Percentiles rank a stretch among this genome's conserved stretches.
Conservation (phyloP, 2,797 vertebrate species). For the Sphenodon punctatus region DNA sequence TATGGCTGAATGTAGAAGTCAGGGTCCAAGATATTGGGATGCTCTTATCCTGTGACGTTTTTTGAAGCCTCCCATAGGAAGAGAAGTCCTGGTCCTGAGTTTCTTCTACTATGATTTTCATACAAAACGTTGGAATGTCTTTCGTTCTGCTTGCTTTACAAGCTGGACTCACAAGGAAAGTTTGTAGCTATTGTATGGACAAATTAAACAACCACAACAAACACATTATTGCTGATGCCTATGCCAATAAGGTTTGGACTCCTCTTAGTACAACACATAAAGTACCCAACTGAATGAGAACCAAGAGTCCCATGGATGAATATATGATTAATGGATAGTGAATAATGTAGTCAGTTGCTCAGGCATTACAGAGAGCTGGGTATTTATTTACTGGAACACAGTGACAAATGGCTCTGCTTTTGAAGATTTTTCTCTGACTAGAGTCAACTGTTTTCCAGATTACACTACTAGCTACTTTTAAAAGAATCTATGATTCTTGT, state of each 20-base stretch:
- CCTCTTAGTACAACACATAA: not conserved
- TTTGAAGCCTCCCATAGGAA: not conserved
- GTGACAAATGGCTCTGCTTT: not conserved
- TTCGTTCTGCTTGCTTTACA: not conserved
- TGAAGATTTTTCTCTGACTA: not conserved
- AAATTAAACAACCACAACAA: slow-evolving; percentile 18
- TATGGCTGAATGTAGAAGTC: rapidly evolving
- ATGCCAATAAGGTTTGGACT: not conserved
- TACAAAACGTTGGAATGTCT: not conserved
- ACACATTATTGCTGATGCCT: not conserved
- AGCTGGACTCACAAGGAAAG: not conserved
- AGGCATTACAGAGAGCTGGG: slow-evolving; percentile 4
- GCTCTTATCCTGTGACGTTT: not conserved
- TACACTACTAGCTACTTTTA: not conserved
- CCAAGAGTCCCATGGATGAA: slow-evolving; percentile 13
- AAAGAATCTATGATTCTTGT: not conserved
- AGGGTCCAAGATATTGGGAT: not conserved
- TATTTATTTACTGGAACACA: slow-evolving; percentile 44
- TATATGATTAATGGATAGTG: slow-evolving; percentile 39
- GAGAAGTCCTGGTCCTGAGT: not conserved
- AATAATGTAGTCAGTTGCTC: slow-evolving; percentile 21
- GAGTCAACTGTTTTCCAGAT: not conserved
- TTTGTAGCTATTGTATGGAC: not conserved
- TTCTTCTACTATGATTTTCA: rapidly evolving
- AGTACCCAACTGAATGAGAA: slow-evolving; percentile 20